phyloP scores from a whole-genome alignment of 2,113 vertebrate genomes.

The Oplegnathus fasciatus region DNA sequence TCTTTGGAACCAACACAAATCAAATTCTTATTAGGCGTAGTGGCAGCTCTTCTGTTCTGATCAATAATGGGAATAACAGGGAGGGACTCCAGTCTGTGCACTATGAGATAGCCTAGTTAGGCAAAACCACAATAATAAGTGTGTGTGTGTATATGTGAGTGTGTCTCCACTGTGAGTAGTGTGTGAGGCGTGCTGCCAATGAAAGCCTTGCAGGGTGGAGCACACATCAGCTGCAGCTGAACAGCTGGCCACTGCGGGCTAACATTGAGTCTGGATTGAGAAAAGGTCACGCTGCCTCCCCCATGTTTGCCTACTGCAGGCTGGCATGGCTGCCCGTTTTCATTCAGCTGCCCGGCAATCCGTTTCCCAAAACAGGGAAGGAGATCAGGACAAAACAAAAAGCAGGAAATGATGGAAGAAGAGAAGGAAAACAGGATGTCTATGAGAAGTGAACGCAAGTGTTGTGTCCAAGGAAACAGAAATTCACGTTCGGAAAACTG shows the following conservation, averaged over 20 bases:
- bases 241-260: slow-evolving; percentile 77
- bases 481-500: neutral
- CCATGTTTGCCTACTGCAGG: slow-evolving; percentile 62
- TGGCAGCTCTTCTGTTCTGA: slow-evolving; percentile 30
- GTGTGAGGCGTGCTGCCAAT: slow-evolving; percentile 72
- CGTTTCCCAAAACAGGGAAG: slow-evolving; percentile 43
- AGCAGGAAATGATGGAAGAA: slow-evolving; percentile 43
- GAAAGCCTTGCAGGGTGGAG: slow-evolving; percentile 77
- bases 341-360: slow-evolving; percentile 24
- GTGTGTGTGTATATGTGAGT: slow-evolving; percentile 5
- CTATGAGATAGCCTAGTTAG: slow-evolving; percentile 45
- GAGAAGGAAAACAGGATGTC: slow-evolving; percentile 21
- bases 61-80: slow-evolving; percentile 38
- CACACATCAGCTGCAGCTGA: slow-evolving; percentile 76
- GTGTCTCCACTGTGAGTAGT: slow-evolving; percentile 34
- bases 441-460: neutral
- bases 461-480: neutral
- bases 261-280: slow-evolving; percentile 46
- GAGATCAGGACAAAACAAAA: slow-evolving; percentile 41
- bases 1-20: neutral
- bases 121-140: slow-evolving; percentile 57
- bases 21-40: neutral
- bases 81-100: slow-evolving; percentile 43
- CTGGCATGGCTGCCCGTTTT: slow-evolving; percentile 57
- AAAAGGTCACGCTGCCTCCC: slow-evolving; percentile 62